Evolutionary conservation across 2,888 invertebrate species (phyloP), one percentile per base, ranked within the genome.

Genomic region (Schizotus pectinicornis): DNA sequence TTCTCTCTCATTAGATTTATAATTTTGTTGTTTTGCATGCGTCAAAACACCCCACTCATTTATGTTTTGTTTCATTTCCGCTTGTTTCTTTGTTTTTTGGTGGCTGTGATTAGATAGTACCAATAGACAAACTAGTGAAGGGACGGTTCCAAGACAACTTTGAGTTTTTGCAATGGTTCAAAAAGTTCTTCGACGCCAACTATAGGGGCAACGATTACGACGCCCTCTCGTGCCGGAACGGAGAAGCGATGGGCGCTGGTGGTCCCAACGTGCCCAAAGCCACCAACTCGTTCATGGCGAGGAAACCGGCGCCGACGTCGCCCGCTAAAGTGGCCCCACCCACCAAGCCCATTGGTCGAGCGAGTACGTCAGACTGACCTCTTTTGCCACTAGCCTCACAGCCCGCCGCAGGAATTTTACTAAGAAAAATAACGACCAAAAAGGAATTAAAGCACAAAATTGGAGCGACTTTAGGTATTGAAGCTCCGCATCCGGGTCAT

Each of bases 81-180:
- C 22, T 22, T 22, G 65, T 69, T 73, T 68, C 57, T 67, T 57
- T 59, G 66, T 65, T 62, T 61, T 62, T 72, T 59, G 67, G 68
- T 71, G 76, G 70, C 67, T 77, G 83, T 84, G 12, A 45, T 77
- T 86, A 95, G 94, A 91, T 93, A 81, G 91, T 95, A 78, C 91
- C 94, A 72, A 93, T 95, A 79, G 95, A 95, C 85, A 90, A 86
- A 83, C 87, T 98, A 86, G 94, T 97, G 81, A 98, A 97, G 85
- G 97, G 95, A 81, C 90, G 95, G 75, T 98, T 98, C 85, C 98
- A 98, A 88, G 98, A 98, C 86, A 98, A 98, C 86, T 98, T 98
- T 88, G 98, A 98, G 83, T 98, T 98, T 85, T 90, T 98, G 75
- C 98, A 98, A 85, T 98, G 98, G 98, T 98, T 98, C 88, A 98